These are phyloP conservation scores for Acrocephalus scirpaceus DNA, from an alignment of 2,797 vertebrate species.

Conservation along the genomic window DNA sequence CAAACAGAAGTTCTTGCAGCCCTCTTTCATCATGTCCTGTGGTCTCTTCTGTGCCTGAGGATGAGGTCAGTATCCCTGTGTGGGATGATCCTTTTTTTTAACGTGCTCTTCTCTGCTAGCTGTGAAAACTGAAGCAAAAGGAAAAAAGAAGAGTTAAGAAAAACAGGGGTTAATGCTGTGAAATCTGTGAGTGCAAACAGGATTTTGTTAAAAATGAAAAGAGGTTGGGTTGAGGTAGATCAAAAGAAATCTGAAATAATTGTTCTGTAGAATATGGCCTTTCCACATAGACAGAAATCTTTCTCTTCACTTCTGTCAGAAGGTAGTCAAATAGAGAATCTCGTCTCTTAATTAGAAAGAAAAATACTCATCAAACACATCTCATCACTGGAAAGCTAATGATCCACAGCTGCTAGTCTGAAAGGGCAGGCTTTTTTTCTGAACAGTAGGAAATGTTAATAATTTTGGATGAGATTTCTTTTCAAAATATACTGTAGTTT, in stretches of 20 bases:
- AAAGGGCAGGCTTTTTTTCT: constrained; percentile 79
- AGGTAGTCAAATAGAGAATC: constrained; percentile 78
- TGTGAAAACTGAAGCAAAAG: constrained; percentile 1
- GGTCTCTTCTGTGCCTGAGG: background rate
- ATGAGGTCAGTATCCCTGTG: background rate
- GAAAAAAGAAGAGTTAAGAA: background rate
- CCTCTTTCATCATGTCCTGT: background rate
- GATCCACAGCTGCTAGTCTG: constrained; percentile 82
- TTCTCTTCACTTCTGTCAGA: constrained; percentile 73
- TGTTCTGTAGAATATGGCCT: constrained; percentile 73
- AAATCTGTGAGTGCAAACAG: constrained; percentile 38
- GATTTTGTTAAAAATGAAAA: constrained; percentile 70
- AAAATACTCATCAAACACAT: constrained; percentile 83
- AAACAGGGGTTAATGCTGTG: constrained; percentile 41
- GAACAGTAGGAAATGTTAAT: constrained; percentile 82
- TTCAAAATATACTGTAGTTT: constrained; percentile 80
- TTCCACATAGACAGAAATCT: constrained; percentile 73
- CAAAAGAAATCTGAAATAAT: constrained; percentile 75
- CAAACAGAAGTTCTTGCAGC: background rate
- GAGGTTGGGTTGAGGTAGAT: constrained; percentile 69
- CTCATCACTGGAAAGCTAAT: constrained; percentile 81
- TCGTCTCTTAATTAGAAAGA: constrained; percentile 83
- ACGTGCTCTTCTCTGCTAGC: background rate
- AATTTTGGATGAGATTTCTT: constrained; percentile 80
- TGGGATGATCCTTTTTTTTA: background rate